Percentiles rank a stretch among this genome's conserved stretches.
Conservation (phyloP, 2,797 vertebrate genomes). For the Argyrosomus regius region DNA sequence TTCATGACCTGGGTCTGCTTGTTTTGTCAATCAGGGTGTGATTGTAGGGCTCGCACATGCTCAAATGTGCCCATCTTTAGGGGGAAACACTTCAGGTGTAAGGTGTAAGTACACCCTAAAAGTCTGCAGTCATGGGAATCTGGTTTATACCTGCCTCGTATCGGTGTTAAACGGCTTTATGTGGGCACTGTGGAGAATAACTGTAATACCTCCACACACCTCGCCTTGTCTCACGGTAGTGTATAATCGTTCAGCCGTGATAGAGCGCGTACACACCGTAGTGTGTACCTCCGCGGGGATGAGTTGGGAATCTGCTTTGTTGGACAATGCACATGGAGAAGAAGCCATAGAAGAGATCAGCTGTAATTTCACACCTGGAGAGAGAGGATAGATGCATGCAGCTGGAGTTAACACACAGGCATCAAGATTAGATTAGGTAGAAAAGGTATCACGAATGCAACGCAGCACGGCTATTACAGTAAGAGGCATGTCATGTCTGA, state of each 20-base stretch:
- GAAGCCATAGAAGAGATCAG: constrained; percentile 58
- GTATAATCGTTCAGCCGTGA: constrained; percentile 46
- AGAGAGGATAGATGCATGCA: constrained; percentile 51
- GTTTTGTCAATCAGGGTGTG: too few relatives aligned
- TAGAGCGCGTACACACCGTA: constrained; percentile 17
- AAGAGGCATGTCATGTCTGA: not conserved
- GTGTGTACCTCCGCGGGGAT: constrained; percentile 28
- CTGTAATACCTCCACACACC: constrained; percentile 3
- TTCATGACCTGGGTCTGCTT: too few relatives aligned
- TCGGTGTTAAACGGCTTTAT: constrained; percentile 23
- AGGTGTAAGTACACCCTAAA: not conserved
- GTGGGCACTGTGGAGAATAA: constrained; percentile 11
- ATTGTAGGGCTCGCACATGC: too few relatives aligned
- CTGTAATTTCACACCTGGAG: constrained; percentile 71
- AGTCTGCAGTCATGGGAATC: constrained; percentile 7
- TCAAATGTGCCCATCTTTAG: too few relatives aligned
- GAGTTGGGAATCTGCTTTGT: constrained; percentile 60
- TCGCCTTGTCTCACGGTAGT: constrained; percentile 14
- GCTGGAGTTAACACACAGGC: constrained; percentile 16
- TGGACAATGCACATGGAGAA: constrained; percentile 34
- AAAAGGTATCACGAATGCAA: constrained; percentile 21
- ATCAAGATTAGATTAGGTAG: constrained; percentile 51
- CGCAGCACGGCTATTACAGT: constrained; percentile 1
- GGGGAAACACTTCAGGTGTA: too few relatives aligned
- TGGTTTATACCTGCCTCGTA: constrained; percentile 2